These are phyloP conservation scores for Cheilosia soror DNA, from an alignment of 2,888 invertebrate species.

Conservation along the genomic window DNA sequence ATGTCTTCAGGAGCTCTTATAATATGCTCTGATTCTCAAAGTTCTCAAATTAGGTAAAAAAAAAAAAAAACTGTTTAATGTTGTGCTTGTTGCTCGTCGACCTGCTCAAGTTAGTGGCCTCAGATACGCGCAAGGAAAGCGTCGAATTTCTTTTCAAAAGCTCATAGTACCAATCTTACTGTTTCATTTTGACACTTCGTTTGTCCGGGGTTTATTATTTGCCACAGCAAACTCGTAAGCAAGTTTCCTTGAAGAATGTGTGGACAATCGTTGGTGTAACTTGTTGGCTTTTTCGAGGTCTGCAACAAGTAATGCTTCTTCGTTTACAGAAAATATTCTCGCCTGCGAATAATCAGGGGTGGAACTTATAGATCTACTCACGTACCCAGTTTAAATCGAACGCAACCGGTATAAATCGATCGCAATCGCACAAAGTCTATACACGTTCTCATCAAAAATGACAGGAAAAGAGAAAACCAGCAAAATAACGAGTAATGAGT, in stretches of 20 bases:
- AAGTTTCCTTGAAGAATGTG: constrained; percentile 4
- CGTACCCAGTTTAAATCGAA: too few species aligned
- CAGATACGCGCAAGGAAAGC: constrained; percentile 25
- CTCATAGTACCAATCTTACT: not conserved
- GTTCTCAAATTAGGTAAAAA: too few species aligned
- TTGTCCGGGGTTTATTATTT: too few species aligned
- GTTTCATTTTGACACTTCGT: too few species aligned
- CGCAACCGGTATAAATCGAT: too few species aligned
- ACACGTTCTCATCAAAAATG: too few species aligned
- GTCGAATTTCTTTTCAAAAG: constrained; percentile 20
- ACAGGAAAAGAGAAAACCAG: too few species aligned
- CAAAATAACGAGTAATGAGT: too few species aligned
- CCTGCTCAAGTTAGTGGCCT: constrained; percentile 33
- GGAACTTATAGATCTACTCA: constrained; percentile 33
- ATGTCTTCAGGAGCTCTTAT: not conserved
- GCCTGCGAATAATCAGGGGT: constrained; percentile 28
- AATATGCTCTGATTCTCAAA: not conserved
- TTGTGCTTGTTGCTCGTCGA: constrained; percentile 33
- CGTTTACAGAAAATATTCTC: constrained; percentile 24
- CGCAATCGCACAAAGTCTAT: too few species aligned
- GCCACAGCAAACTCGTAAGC: too few species aligned
- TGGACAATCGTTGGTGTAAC: constrained; percentile 15
- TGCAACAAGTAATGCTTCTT: constrained; percentile 15
- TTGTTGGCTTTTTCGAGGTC: constrained; percentile 23
- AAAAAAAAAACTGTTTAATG: constrained; percentile 7